Evolutionary conservation across 2,888 invertebrate species (phyloP).

Genomic region (Netelia inedita): DNA sequence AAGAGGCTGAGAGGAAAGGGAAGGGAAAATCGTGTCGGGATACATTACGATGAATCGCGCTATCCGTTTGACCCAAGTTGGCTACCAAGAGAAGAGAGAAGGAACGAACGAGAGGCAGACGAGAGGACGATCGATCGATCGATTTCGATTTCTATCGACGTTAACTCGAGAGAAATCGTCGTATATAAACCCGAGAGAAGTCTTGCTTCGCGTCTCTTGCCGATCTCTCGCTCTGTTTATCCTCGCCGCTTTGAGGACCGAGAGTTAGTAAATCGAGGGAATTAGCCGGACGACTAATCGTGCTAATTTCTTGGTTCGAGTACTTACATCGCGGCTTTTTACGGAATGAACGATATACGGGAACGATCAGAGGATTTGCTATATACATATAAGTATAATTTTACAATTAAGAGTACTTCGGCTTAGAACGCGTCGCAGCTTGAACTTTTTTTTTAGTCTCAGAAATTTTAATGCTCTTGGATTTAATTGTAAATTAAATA

Average conservation of each 20-base stretch:
- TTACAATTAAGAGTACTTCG: not conserved
- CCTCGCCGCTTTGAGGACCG: not conserved
- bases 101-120: constrained; percentile 30
- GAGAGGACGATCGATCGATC: constrained; percentile 66
- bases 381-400: not conserved
- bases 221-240: not conserved
- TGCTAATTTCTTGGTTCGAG: constrained; percentile 57
- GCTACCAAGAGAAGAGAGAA: constrained; percentile 54
- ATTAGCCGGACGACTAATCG: constrained; percentile 61
- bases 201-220: constrained; percentile 24
- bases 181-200: constrained; percentile 24
- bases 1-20: constrained; percentile 2
- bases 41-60: constrained; percentile 70
- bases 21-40: constrained; percentile 62
- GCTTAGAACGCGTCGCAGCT: not conserved
- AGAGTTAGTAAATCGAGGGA: constrained; percentile 52
- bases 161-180: constrained; percentile 67
- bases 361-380: not conserved
- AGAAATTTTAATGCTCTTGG: not conserved
- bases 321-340: constrained; percentile 10
- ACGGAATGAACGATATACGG: not conserved
- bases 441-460: not conserved
- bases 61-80: constrained; percentile 64
- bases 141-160: constrained; percentile 68
- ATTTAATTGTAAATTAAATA: not conserved